A percentile compares a stretch with the other conserved stretches of the same genome.
Evolutionary conservation across 2,797 vertebrate species (phyloP).

Genomic region (Percopsis omiscomaycus): DNA sequence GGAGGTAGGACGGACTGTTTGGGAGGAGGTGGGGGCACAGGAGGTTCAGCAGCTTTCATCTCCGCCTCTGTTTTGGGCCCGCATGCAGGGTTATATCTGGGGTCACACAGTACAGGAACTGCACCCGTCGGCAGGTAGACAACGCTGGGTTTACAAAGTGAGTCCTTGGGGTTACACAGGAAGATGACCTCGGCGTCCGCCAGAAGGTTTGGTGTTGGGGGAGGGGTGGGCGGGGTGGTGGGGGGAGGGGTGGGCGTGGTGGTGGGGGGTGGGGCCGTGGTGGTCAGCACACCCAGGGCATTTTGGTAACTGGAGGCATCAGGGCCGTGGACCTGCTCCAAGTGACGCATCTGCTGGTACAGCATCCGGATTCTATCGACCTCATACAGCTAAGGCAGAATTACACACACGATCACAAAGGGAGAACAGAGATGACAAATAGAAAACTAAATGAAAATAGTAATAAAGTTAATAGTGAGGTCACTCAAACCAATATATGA

Average conservation of each 20-base stretch:
- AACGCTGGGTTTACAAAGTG: slow-evolving; percentile 73
- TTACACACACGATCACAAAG: neutral
- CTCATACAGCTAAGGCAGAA: slow-evolving; percentile 67
- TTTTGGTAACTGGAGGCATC: slow-evolving; percentile 75
- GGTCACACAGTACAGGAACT: slow-evolving; percentile 74
- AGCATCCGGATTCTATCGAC: slow-evolving; percentile 76
- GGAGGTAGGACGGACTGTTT: slow-evolving; percentile 41
- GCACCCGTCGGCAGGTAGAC: slow-evolving; percentile 74
- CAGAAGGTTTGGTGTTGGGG: slow-evolving; percentile 59
- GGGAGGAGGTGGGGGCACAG: slow-evolving; percentile 34
- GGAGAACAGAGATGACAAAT: neutral
- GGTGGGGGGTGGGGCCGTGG: slow-evolving; percentile 20
- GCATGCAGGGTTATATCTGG: slow-evolving; percentile 69
- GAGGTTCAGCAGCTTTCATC: slow-evolving; percentile 38
- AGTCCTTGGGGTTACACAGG: slow-evolving; percentile 73
- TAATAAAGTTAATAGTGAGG: too few relatives aligned
- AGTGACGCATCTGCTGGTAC: slow-evolving; percentile 80
- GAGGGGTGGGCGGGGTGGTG: slow-evolving; percentile 57
- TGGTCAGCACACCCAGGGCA: slow-evolving; percentile 58
- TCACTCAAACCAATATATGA: too few relatives aligned
- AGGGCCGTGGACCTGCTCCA: slow-evolving; percentile 70
- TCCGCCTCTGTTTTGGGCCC: slow-evolving; percentile 49
- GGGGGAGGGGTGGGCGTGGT: slow-evolving; percentile 32
- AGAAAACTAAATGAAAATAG: neutral
- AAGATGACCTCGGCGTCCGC: slow-evolving; percentile 64